Evolutionary conservation across 2,797 vertebrate genomes (phyloP).

Genomic region (Bradypodion ventrale): DNA sequence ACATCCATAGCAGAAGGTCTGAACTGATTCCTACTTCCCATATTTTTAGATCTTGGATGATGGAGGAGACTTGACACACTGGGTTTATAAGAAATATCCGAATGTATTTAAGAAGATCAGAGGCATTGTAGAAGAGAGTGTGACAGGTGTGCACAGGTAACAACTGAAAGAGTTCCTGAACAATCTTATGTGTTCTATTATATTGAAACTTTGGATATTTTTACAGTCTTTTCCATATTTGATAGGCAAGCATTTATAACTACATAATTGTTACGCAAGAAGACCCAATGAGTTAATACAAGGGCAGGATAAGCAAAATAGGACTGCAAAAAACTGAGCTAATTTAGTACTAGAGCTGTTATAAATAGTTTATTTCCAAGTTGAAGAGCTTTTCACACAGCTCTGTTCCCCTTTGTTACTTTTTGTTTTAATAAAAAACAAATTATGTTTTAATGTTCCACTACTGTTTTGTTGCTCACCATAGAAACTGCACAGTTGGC

Average conservation of each 20-base stretch:
- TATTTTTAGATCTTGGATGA: slow-evolving; percentile 92
- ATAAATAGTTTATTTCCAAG: background rate
- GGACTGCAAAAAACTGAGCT: background rate
- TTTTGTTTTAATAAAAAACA: background rate
- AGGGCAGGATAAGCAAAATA: background rate
- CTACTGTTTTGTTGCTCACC: background rate
- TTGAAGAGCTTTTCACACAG: background rate
- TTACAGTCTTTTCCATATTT: background rate
- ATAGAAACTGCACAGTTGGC: background rate
- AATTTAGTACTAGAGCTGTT: background rate
- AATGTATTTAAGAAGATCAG: slow-evolving; percentile 95
- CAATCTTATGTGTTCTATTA: background rate
- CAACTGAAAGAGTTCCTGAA: slow-evolving; percentile 6
- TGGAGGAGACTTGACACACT: slow-evolving; percentile 96
- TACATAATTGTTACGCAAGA: background rate
- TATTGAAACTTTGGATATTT: background rate
- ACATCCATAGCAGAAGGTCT: slow-evolving; percentile 53
- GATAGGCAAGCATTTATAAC: background rate
- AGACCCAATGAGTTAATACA: background rate
- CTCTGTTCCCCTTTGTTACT: background rate
- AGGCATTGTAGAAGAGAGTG: slow-evolving; percentile 98
- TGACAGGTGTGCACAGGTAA: slow-evolving; percentile 97
- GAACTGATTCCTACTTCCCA: slow-evolving; percentile 62
- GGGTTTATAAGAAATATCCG: slow-evolving; percentile 99
- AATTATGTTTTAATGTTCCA: background rate